Conservation (phyloP, 2,888 invertebrate genomes). For the Nemoura dubitans region DNA sequence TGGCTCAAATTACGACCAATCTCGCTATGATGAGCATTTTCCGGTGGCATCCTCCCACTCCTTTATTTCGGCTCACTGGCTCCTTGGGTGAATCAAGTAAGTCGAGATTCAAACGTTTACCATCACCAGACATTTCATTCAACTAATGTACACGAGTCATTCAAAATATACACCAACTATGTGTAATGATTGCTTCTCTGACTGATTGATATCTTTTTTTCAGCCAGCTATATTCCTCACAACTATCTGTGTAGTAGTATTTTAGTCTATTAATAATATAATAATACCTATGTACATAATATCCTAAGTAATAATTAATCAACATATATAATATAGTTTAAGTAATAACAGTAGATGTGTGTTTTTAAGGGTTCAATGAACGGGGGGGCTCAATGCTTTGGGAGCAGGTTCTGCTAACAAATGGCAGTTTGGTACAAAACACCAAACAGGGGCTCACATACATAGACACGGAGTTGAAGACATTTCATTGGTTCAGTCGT, state of each 20-base stretch:
- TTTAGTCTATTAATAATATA: slow-evolving; percentile 12
- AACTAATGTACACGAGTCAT: not conserved
- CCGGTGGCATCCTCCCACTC: not conserved
- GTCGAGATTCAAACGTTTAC: slow-evolving; percentile 1
- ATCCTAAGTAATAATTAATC: slow-evolving; percentile 36
- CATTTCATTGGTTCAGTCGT: not conserved
- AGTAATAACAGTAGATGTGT: slow-evolving; percentile 12
- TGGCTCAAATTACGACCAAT: not conserved
- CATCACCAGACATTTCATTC: slow-evolving; percentile 4
- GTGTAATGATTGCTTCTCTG: not conserved
- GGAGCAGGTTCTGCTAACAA: not conserved
- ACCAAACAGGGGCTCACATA: not conserved
- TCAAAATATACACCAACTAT: slow-evolving; percentile 5
- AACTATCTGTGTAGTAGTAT: not conserved
- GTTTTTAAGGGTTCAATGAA: not conserved
- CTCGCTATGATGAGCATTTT: not conserved
- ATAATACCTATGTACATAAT: slow-evolving; percentile 24
- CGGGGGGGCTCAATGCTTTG: not conserved
- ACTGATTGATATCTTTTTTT: not conserved
- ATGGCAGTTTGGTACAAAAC: slow-evolving; percentile 8
- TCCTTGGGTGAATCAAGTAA: not conserved
- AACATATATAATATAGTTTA: slow-evolving; percentile 33
- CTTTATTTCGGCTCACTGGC: not conserved
- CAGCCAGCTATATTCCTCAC: not conserved
- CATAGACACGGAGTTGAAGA: not conserved